Evolutionary conservation across 2,888 invertebrate genomes (phyloP).

Genomic region (Drosophila lacicola): DNA sequence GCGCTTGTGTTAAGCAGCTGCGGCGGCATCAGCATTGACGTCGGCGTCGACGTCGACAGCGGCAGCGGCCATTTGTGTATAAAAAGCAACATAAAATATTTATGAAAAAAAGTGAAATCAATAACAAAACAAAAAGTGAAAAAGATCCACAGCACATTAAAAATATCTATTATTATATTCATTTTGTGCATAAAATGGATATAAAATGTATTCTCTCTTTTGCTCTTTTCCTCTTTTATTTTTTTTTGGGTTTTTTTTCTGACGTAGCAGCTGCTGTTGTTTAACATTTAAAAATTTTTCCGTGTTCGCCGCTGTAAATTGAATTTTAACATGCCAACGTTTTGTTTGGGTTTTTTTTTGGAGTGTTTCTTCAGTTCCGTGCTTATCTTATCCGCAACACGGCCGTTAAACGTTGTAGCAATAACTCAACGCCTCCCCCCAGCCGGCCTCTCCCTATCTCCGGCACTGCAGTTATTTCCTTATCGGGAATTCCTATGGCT

Average conservation of each 20-base stretch:
- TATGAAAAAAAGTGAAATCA: constrained; percentile 73
- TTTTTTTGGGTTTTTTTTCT: background rate
- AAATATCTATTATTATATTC: constrained; percentile 26
- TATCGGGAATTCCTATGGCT: constrained; percentile 55
- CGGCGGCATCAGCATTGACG: constrained; percentile 14
- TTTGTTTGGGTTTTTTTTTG: constrained; percentile 9
- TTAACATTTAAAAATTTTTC: constrained; percentile 8
- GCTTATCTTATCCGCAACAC: constrained; percentile 73
- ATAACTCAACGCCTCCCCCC: constrained; percentile 15
- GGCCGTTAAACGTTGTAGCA: constrained; percentile 59
- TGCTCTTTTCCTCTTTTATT: constrained; percentile 6
- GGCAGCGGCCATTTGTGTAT: constrained; percentile 48
- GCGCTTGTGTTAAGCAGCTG: constrained; percentile 3
- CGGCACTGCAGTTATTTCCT: constrained; percentile 52
- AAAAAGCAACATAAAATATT: constrained; percentile 59
- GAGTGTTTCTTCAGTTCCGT: constrained; percentile 25
- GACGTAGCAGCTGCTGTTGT: constrained; percentile 12
- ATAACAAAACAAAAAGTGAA: constrained; percentile 61
- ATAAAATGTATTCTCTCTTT: constrained; percentile 10
- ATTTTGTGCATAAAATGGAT: constrained; percentile 22
- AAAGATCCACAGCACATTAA: constrained; percentile 41
- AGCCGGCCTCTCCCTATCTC: background rate
- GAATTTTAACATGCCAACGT: constrained; percentile 59
- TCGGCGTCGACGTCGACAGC: constrained; percentile 18
- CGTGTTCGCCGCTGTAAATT: constrained; percentile 50